A percentile compares a stretch with the other conserved stretches of the same genome.
These are phyloP conservation scores for Vidua macroura DNA, from an alignment of 2,113 vertebrate species.

Conservation along the genomic window DNA sequence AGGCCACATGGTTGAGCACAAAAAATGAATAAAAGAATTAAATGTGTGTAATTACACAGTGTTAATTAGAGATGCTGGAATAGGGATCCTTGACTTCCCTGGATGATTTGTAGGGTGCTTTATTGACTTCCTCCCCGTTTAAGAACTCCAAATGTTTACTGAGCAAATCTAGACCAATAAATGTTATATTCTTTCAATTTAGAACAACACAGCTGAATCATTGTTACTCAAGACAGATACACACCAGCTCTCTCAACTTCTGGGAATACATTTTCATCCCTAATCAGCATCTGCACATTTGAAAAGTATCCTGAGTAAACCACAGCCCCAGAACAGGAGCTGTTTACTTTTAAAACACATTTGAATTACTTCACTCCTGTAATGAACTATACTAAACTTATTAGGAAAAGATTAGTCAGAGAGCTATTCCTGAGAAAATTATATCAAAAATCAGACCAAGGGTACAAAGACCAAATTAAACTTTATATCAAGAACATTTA, in stretches of 20 bases:
- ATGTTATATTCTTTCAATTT: not conserved
- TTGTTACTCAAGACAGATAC: not conserved
- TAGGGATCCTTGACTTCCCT: not conserved
- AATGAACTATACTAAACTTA: not conserved
- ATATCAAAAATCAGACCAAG: not conserved
- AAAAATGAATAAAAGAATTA: not conserved
- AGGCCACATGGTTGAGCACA: not conserved
- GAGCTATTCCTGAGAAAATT: not conserved
- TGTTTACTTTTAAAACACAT: not conserved
- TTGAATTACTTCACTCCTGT: not conserved
- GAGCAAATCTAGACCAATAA: not conserved
- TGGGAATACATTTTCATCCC: not conserved
- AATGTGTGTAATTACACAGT: not conserved
- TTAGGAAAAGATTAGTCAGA: not conserved
- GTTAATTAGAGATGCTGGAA: not conserved
- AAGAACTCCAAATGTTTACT: not conserved
- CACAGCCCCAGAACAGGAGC: not conserved
- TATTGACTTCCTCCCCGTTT: not conserved
- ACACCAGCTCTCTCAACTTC: not conserved
- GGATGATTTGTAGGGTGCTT: not conserved
- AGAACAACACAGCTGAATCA: not conserved
- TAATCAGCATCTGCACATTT: not conserved
- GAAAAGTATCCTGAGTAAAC: not conserved
- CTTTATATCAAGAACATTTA: not conserved
- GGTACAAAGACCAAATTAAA: not conserved